Percentiles rank a stretch among this genome's conserved stretches.
Evolutionary conservation across 2,888 invertebrate species (phyloP).

Genomic region (Drosophila buzzatii): DNA sequence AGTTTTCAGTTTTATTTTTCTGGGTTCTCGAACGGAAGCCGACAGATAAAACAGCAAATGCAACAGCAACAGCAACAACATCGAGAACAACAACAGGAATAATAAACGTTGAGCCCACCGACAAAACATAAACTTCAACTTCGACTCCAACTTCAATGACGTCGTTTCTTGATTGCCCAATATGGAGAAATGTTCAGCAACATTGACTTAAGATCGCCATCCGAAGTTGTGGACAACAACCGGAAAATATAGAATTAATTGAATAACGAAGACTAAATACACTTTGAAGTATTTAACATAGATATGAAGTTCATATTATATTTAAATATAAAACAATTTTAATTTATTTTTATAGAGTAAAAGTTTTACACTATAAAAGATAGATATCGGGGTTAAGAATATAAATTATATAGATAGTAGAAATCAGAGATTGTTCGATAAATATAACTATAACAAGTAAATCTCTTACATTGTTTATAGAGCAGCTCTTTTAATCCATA

Average conservation of each 20-base stretch:
- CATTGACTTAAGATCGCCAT: constrained; percentile 17
- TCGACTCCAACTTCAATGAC: constrained; percentile 43
- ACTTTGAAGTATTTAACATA: not conserved
- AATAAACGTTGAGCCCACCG: constrained; percentile 34
- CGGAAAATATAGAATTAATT: not conserved
- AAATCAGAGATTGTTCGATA: not conserved
- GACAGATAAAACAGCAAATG: constrained; percentile 48
- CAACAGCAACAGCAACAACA: constrained; percentile 23
- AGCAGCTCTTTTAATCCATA: too few relatives aligned
- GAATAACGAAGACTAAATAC: not conserved
- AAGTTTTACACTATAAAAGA: not conserved
- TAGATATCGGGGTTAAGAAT: not conserved
- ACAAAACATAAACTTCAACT: constrained; percentile 39
- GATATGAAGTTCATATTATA: not conserved
- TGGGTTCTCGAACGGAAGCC: constrained; percentile 68
- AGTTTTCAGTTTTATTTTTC: constrained; percentile 50
- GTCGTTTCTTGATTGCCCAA: constrained; percentile 58
- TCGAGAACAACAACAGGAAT: constrained; percentile 21
- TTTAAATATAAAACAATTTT: not conserved
- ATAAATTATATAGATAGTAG: not conserved
- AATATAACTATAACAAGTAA: too few relatives aligned
- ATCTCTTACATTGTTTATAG: too few relatives aligned
- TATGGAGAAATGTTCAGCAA: constrained; percentile 53
- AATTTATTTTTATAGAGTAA: not conserved
- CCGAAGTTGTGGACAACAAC: constrained; percentile 15